Base-by-base conservation (phyloP, 2,888 invertebrate species). In the Hipparchia sbordonii region DNA sequence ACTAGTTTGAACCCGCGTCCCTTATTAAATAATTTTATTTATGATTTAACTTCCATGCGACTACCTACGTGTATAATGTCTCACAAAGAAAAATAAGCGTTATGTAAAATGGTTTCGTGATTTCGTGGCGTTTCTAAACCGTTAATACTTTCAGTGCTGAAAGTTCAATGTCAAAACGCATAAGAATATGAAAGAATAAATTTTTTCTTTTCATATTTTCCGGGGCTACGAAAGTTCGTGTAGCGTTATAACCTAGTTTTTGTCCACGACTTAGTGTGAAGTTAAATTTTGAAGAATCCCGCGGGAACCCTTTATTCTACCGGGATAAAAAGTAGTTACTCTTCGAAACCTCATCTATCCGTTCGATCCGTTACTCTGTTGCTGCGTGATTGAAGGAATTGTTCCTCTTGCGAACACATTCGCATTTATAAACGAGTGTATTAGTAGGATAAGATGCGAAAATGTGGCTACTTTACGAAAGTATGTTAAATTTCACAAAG, bases 141-240 rank as follows among this genome's bases (percentile, higher is more conserved):
- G 63, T 67, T 73, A 72, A 75, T 72, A 67, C 51, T 73, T 72
- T 73, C 70, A 67, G 56, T 62, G 69, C 39, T 75, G 69, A 73
- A 75, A 75, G 75, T 73, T 75, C 73, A 75, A 73, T 75, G 73
- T 75, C 73, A 54, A 63, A 73, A 60, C 68, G 54, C 63, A 73
- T 63, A 61, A 61, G 65, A 72, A 72, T 72, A 66, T 67, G 51
- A 70, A 33, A 51, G 46, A 13, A 13, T 13, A 52, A 39, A 33
- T 67, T 66, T 54, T 45, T 6, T 39, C 23, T 33, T 59, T 59
- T 59, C 9, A 23, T 67, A 54, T 56, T 67, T 56, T 13, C 56
- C 13, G 56, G 56, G 13, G 6, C 7, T 7, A 13, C 56, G 13
- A 56, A 13, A 13, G 13, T 23, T 57, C 23, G 9, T 57, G 57